Percentiles rank a stretch among this genome's conserved stretches.
These are phyloP conservation scores for Squalus acanthias DNA, from an alignment of 2,797 vertebrate species.

Conservation along the genomic window DNA sequence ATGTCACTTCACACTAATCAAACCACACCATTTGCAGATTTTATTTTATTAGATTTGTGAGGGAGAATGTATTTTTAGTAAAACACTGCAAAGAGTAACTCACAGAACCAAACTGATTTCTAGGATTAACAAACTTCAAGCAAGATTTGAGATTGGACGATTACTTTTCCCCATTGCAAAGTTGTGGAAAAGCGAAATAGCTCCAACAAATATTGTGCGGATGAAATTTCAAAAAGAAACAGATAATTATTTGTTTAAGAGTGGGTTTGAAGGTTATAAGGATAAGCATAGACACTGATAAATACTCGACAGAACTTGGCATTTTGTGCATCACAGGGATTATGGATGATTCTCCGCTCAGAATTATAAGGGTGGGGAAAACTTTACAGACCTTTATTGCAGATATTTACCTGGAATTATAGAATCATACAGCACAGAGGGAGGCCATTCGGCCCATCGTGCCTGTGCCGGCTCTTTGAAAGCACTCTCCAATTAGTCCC, in stretches of 20 bases:
- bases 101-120: background rate
- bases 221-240: background rate
- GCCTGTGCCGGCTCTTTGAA: too few relatives aligned
- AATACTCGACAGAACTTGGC: background rate
- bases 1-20: too few relatives aligned
- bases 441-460: background rate
- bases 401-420: background rate
- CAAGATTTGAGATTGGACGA: too few relatives aligned
- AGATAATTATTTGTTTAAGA: background rate
- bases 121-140: too few relatives aligned
- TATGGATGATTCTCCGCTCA: background rate
- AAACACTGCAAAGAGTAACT: background rate
- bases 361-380: background rate
- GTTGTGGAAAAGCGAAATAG: background rate
- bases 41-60: background rate
- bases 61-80: background rate
- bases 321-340: background rate
- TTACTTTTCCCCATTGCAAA: background rate
- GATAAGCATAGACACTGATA: background rate
- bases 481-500: too few relatives aligned
- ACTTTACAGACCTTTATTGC: background rate
- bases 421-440: background rate
- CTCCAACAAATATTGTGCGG: background rate
- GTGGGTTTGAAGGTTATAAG: too few relatives aligned
- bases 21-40: background rate